Evolutionary conservation across 2,797 vertebrate species (phyloP).

Genomic region (Chelidonichthys spinosus): DNA sequence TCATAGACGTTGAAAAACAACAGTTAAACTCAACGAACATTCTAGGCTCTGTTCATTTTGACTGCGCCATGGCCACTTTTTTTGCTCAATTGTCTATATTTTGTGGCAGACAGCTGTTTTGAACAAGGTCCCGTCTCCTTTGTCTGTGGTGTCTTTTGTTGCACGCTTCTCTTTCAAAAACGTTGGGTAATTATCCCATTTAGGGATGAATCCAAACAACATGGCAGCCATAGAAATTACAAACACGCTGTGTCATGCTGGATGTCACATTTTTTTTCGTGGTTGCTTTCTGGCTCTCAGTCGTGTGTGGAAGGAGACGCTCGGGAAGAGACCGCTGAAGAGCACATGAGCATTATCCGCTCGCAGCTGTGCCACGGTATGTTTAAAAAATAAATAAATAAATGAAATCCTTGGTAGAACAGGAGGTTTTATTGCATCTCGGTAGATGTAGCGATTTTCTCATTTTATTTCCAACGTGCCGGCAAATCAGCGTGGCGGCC

Average conservation of each 20-base stretch:
- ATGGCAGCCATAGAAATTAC: constrained; percentile 54
- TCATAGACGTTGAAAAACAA: background rate
- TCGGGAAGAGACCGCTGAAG: constrained; percentile 17
- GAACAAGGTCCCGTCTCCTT: constrained; percentile 28
- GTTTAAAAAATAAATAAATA: constrained; percentile 4
- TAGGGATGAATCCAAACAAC: constrained; percentile 59
- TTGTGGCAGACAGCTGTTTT: constrained; percentile 26
- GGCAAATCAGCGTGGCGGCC: background rate
- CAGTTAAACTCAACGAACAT: background rate
- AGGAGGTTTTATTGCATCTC: constrained; percentile 6
- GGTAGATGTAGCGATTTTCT: constrained; percentile 3
- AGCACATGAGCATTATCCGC: constrained; percentile 24
- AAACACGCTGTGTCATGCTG: constrained; percentile 46
- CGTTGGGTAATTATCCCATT: constrained; percentile 66
- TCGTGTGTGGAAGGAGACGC: constrained; percentile 19
- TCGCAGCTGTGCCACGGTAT: constrained; percentile 11
- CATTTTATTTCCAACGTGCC: background rate
- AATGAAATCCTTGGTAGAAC: constrained; percentile 5
- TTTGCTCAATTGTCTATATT: constrained; percentile 23
- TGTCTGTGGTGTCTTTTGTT: constrained; percentile 48
- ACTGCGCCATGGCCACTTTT: background rate
- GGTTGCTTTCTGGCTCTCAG: constrained; percentile 33
- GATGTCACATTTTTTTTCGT: constrained; percentile 40
- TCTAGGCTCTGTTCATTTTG: background rate
- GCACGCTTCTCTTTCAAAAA: constrained; percentile 42